Evolutionary conservation across 2,888 invertebrate genomes (phyloP), one percentile per base, ranked within the genome.

Genomic region (Chrysolina haemoptera): DNA sequence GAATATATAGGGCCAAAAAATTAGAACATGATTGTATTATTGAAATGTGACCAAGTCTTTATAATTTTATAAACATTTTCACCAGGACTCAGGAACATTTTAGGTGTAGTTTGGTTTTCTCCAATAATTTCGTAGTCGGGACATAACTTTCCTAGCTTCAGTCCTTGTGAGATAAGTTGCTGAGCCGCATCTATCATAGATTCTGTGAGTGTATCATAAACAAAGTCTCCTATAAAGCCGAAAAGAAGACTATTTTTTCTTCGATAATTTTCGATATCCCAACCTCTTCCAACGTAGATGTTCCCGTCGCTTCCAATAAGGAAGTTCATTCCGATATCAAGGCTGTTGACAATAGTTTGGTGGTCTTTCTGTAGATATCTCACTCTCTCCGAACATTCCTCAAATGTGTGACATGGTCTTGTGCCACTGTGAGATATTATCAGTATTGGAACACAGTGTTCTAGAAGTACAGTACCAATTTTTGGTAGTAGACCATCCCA

Each of bases 281-380:
- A 91, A 55, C 90, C 90, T 72, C 90, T 87, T 35, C 90, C 90
- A 62, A 89, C 89, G 81, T 90, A 90, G 46, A 90, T 85, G 75
- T 88, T 88, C 2, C 90, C 91, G 83, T 91, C 91, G 41, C 89
- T 89, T 6, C 90, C 91, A 69, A 92, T 88, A 79, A 91, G 77
- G 75, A 89, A 90, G 77, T 86, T 88, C 22, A 59, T 18, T 20
- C 69, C 68, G 6, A 71, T 64, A 10, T 75, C 62, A 9, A 88
- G 87, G 71, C 88, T 83, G 10, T 74, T 73, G 12, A 62, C 11
- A 10, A 68, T 67, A 2, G 65, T 84, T 20, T 67, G 67, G 75
- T 87, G 86, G 1, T 85, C 85, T 71, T 89, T 87, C 53, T 90
- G 89, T 11, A 88, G 84, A 70, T 88, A 86, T 81, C 90, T 90